Evolutionary conservation across 2,797 vertebrate species (phyloP).

Genomic region (Enteromius mattozi): DNA sequence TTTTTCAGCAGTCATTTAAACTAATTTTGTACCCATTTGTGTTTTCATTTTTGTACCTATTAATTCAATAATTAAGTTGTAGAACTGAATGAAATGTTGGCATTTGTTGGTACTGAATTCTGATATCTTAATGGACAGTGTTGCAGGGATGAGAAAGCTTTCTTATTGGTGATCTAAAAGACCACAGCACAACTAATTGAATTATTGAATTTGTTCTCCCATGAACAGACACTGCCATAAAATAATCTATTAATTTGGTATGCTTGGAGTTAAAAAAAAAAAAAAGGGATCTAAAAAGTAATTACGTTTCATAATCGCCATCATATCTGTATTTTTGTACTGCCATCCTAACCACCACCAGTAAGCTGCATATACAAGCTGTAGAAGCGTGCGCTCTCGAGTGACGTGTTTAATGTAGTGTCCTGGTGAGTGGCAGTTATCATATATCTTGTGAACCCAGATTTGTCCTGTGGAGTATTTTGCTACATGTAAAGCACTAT

Average conservation of each 20-base stretch:
- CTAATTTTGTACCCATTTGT: constrained; percentile 53
- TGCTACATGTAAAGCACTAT: constrained; percentile 80
- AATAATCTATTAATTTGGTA: constrained; percentile 47
- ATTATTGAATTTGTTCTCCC: constrained; percentile 58
- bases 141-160: constrained; percentile 59
- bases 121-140: constrained; percentile 61
- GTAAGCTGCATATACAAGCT: constrained; percentile 69
- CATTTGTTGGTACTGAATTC: constrained; percentile 62
- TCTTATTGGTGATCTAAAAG: constrained; percentile 49
- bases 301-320: constrained; percentile 56
- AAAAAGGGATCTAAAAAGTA: constrained; percentile 35
- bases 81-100: constrained; percentile 66
- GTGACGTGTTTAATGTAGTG: constrained; percentile 77
- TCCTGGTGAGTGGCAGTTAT: constrained; percentile 70
- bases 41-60: constrained; percentile 51
- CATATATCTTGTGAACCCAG: constrained; percentile 72
- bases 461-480: constrained; percentile 76
- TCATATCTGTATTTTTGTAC: constrained; percentile 73
- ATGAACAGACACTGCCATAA: constrained; percentile 58
- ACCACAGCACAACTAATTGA: constrained; percentile 44
- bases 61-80: constrained; percentile 58
- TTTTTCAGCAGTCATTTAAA: constrained; percentile 51
- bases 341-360: constrained; percentile 65
- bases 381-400: constrained; percentile 72
- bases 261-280: neutral